Percentiles rank a stretch among this genome's conserved stretches.
phyloP scores from a whole-genome alignment of 2,888 invertebrate species.

The Drosophila neoperkinsi region DNA sequence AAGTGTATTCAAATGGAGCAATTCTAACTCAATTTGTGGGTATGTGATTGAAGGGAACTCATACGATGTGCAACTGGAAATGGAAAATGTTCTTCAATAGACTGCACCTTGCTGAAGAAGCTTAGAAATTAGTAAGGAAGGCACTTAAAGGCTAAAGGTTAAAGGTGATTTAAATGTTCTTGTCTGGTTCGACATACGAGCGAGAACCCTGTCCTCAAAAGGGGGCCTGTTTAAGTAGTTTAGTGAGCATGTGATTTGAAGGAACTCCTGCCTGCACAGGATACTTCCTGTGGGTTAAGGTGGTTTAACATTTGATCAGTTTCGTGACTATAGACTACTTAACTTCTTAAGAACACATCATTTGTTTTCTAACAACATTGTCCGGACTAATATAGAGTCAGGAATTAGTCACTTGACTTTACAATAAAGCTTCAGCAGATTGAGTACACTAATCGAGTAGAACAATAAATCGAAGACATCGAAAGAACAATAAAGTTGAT shows the following conservation, averaged over 20 bases:
- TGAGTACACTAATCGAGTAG: background rate
- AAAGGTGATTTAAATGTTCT: background rate
- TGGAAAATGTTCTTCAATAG: background rate
- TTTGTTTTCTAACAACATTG: background rate
- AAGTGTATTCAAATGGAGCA: conserved; percentile 36
- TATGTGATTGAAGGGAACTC: background rate
- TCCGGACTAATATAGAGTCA: background rate
- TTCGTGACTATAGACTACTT: background rate
- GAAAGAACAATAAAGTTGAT: background rate
- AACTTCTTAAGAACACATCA: background rate
- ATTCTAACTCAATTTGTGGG: background rate
- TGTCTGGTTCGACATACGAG: background rate
- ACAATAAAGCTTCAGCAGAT: background rate
- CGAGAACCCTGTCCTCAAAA: background rate
- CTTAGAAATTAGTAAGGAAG: background rate
- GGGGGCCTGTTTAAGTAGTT: no score
- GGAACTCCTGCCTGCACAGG: background rate
- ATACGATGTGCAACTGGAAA: background rate
- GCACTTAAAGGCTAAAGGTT: background rate
- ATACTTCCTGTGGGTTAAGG: background rate
- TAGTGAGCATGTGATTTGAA: no score
- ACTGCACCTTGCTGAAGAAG: background rate
- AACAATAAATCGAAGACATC: background rate
- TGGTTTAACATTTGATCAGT: background rate
- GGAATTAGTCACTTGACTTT: background rate